Conservation (phyloP, 2,888 invertebrate species). For the Drepana falcataria region DNA sequence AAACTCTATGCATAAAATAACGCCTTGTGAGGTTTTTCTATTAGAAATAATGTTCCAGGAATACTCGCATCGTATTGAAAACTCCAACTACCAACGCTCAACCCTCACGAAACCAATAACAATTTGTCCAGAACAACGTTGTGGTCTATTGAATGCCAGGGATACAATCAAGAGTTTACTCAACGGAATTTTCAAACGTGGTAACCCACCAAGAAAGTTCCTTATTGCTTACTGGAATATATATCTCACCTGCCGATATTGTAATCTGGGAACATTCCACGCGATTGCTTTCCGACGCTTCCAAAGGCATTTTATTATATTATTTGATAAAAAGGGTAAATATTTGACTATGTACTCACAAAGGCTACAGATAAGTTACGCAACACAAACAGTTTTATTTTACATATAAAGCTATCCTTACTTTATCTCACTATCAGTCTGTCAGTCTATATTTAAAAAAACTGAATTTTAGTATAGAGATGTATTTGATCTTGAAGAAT, state of each 20-base stretch:
- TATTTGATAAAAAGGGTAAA: slow-evolving; percentile 14
- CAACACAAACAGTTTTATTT: neutral
- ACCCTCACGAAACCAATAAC: slow-evolving; percentile 32
- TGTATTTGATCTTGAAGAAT: no score
- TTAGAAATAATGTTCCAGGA: neutral
- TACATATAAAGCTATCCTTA: neutral
- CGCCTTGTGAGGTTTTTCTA: neutral
- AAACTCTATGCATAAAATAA: no score
- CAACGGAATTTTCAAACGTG: slow-evolving; percentile 18
- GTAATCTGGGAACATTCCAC: slow-evolving; percentile 27
- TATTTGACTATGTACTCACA: slow-evolving; percentile 6
- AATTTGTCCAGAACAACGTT: slow-evolving; percentile 37
- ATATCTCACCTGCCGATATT: slow-evolving; percentile 45
- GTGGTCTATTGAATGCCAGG: slow-evolving; percentile 22
- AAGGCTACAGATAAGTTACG: neutral
- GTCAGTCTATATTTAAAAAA: no score
- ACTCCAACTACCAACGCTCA: neutral
- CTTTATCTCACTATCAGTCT: no score
- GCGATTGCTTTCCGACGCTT: slow-evolving; percentile 24
- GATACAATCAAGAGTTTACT: slow-evolving; percentile 38
- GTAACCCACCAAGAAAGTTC: slow-evolving; percentile 33
- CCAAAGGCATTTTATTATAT: slow-evolving; percentile 9
- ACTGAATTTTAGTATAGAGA: no score
- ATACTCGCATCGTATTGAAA: neutral
- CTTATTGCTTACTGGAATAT: slow-evolving; percentile 45